Percentiles rank a stretch among this genome's conserved stretches.
Evolutionary conservation across 2,113 vertebrate genomes (phyloP).

Genomic region (Megaceryle maxima): DNA sequence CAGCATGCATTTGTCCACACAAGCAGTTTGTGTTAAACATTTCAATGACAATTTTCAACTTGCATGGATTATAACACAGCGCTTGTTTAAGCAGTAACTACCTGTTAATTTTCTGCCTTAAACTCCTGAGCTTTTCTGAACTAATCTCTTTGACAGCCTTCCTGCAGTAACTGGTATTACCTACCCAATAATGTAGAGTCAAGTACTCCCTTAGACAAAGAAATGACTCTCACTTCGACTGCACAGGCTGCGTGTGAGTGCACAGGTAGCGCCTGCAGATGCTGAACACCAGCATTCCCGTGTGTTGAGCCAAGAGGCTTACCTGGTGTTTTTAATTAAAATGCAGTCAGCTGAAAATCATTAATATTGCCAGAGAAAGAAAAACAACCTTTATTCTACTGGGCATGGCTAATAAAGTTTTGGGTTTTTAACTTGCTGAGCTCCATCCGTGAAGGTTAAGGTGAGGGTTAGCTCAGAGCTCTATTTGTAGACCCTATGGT

Average conservation of each 20-base stretch:
- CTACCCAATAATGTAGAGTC: fast-evolving
- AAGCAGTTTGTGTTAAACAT: not conserved
- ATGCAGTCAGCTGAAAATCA: slow-evolving; percentile 72
- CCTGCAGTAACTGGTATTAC: not conserved
- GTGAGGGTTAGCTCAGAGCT: slow-evolving; percentile 41
- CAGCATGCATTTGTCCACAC: not conserved
- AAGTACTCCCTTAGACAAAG: not conserved
- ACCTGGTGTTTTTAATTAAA: slow-evolving; percentile 74
- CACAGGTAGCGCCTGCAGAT: not conserved
- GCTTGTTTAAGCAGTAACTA: not conserved
- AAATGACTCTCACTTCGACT: fast-evolving
- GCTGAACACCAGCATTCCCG: not conserved
- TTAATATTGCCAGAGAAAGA: slow-evolving; percentile 60
- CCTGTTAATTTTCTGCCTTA: not conserved
- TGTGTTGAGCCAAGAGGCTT: slow-evolving; percentile 19
- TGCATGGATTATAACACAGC: fast-evolving
- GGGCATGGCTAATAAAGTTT: slow-evolving; percentile 65
- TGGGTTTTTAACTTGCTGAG: slow-evolving; percentile 28
- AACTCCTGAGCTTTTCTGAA: not conserved
- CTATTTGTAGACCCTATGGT: not conserved
- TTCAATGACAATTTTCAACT: not conserved
- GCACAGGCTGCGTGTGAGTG: not conserved
- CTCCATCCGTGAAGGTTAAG: slow-evolving; percentile 58
- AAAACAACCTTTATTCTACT: slow-evolving; percentile 53
- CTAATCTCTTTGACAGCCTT: not conserved